Base-by-base conservation (phyloP, 2,888 invertebrate species). In the Eupithecia subfuscata region DNA sequence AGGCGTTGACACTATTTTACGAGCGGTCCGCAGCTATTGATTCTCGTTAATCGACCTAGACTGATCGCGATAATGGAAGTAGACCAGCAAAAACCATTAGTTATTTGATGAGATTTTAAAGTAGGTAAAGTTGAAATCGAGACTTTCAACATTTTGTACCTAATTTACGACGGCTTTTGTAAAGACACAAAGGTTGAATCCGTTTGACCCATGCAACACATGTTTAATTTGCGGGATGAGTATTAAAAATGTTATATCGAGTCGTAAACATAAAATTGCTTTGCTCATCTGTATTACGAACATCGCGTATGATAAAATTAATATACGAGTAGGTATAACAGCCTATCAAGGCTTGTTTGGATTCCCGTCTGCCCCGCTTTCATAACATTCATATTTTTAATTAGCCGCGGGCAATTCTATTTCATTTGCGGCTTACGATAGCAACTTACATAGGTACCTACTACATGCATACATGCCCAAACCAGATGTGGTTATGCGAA, bases 1-100 rank as follows among this genome's bases (percentile, higher is more conserved):
- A 92, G 92, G 88, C 90, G 91, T 91, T 92, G 93, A 93, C 93
- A 93, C 91, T 91, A 91, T 92, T 93, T 93, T 91, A 92, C 90
- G 91, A 91, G 87, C 89, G 87, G 86, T 88, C 85, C 84, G 83
- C 82, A 85, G 86, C 84, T 86, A 89, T 92, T 89, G 89, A 92
- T 91, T 91, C 91, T 12, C 84, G 83, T 79, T 84, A 85, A 86
- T 87, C 86, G 84, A 84, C 85, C 81, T 77, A 14, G 70, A 74
- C 60, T 70, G 56, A 73, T 75, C 75, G 63, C 60, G 60, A 25
- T 60, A 60, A 60, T 75, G 48, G 67, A 63, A 40, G 67, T 73
- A 69, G n/a, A 74, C 60, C 63, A 60, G n/a, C 43, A 67, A 75
- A 63, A 67, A 70, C 67, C 48, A 56, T 65, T 37, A 63, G 56